Conservation (phyloP, 2,113 vertebrate genomes). For the Cinclus cinclus region DNA sequence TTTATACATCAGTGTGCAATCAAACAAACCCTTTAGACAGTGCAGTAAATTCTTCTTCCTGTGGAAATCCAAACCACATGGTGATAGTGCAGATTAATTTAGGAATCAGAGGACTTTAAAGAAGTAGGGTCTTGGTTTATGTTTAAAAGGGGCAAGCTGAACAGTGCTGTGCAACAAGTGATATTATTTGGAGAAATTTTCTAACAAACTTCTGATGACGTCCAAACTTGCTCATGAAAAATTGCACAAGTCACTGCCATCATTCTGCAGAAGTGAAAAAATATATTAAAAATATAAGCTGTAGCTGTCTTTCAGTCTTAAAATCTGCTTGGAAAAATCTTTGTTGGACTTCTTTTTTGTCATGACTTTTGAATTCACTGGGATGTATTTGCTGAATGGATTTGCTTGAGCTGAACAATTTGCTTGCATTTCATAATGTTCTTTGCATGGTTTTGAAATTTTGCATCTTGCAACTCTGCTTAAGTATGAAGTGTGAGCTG, state of each 20-base stretch:
- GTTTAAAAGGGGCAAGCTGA: not conserved
- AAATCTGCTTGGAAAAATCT: not conserved
- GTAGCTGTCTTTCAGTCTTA: not conserved
- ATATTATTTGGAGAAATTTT: not conserved
- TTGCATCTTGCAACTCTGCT: not conserved
- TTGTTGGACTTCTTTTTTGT: not conserved
- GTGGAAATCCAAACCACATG: conserved; percentile 13
- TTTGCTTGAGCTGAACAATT: not conserved
- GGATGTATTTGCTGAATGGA: not conserved
- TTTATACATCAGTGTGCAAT: not conserved
- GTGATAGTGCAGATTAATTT: not conserved
- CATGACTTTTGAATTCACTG: not conserved
- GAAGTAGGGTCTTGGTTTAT: not conserved
- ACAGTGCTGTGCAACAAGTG: not conserved
- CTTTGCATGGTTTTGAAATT: not conserved
- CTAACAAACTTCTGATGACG: not conserved
- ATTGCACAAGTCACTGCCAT: not conserved
- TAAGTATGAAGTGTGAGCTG: not conserved
- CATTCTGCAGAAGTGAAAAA: not conserved
- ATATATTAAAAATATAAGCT: not conserved
- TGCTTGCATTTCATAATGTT: not conserved
- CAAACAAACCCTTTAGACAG: not conserved
- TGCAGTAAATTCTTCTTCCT: not conserved
- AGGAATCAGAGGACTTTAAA: not conserved
- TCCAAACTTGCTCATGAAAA: not conserved